Base-by-base conservation (phyloP, 2,888 invertebrate species). In the Drosophila emarginata region DNA sequence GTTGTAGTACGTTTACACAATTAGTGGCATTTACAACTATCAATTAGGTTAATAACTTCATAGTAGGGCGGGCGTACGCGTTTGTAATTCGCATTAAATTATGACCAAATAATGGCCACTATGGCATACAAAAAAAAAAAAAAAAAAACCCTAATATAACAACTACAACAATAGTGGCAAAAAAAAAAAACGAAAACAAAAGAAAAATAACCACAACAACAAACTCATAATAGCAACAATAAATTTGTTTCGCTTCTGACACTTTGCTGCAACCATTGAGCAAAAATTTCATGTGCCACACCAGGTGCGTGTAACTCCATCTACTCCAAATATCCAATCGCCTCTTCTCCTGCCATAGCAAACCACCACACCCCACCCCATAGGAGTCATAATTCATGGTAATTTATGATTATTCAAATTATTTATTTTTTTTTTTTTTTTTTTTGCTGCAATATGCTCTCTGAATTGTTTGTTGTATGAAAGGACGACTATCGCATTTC, bases 371-470 rank as follows among this genome's bases (percentile, higher is more conserved):
- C 40, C 4, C 14, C 14, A 14, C 6, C 75, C 68, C 81, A 62
- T 64, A 60, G 62, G 77, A 62, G 65, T 70, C 74, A 86, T 83
- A 83, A 76, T 74, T 87, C 80, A 81, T 67, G 72, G 63, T 88
- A 76, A 85, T 88, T 88, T 87, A 88, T 81, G 83, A 78, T 79
- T 74, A 77, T 80, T 74, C 79, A 80, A 80, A 77, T 77, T 67
- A 59, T 45, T 2, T 23, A 2, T 23, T 23, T 23, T 4, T 23
- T 23, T 23, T 23, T 11, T 32, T 32, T 32, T 32, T 32, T 9
- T 32, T 74, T 77, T 77, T 63, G 58, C 61, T 71, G 64, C 74
- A 69, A 75, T 75, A 61, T 67, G 72, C 72, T 64, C 67, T 9
- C 2, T 72, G 32, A 40, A 72, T 67, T 45, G 21, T 45, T 14